Evolutionary conservation across 1,140 invertebrate species (phyloP).

Genomic region (Magallana angulata): DNA sequence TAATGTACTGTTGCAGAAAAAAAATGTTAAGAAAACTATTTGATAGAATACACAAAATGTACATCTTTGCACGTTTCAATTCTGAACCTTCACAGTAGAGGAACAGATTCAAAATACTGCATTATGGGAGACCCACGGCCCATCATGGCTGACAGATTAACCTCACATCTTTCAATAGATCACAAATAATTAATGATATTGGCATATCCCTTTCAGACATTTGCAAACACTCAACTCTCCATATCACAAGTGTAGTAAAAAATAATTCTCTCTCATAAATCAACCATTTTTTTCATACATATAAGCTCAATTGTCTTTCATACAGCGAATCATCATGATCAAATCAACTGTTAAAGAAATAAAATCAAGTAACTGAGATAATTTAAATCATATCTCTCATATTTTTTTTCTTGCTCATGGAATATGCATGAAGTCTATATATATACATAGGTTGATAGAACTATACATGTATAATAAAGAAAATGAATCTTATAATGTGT

Average conservation of each 20-base stretch:
- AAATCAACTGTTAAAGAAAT: not conserved
- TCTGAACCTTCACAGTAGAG: no score
- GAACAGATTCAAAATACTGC: no score
- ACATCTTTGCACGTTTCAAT: no score
- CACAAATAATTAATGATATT: constrained; percentile 1
- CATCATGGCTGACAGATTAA: not conserved
- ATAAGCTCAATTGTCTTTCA: not conserved
- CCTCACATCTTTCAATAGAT: not conserved
- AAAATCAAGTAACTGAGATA: not conserved
- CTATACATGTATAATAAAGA: not conserved
- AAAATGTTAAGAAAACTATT: no score
- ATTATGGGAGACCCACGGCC: not conserved
- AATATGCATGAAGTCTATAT: constrained; percentile 19
- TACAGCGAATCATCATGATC: not conserved
- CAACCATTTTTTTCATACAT: not conserved
- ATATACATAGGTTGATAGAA: not conserved
- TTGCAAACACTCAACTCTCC: not conserved
- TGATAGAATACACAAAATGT: no score
- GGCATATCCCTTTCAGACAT: not conserved
- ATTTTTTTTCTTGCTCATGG: not conserved
- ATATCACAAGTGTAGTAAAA: constrained; percentile 18
- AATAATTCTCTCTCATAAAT: constrained; percentile 12
- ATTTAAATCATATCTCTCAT: no score
- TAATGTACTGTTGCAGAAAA: no score
- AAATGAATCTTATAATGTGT: not conserved